These are phyloP conservation scores for Ormyrus rosae DNA, from an alignment of 2,888 invertebrate species.

Conservation along the genomic window DNA sequence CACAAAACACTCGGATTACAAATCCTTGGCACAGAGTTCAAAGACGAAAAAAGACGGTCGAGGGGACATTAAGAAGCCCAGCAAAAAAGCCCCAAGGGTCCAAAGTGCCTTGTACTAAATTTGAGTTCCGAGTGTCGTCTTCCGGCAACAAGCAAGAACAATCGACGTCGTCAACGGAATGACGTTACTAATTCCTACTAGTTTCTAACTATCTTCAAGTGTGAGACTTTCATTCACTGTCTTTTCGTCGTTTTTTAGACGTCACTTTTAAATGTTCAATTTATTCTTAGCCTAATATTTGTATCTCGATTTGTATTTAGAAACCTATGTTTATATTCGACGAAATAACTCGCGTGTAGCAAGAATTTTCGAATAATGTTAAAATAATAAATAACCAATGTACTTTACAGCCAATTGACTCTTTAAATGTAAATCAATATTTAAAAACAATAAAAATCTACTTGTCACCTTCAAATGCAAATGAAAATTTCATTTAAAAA, in stretches of 20 bases:
- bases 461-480: too few relatives aligned
- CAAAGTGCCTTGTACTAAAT: conserved; percentile 35
- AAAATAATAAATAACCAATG: too few relatives aligned
- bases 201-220: conserved; percentile 6
- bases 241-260: not conserved
- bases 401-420: too few relatives aligned
- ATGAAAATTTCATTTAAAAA: too few relatives aligned
- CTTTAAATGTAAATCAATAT: too few relatives aligned
- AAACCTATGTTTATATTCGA: too few relatives aligned
- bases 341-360: too few relatives aligned
- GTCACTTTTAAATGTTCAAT: not conserved
- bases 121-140: conserved; percentile 39
- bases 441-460: too few relatives aligned
- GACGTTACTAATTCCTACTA: conserved; percentile 39
- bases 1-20: too few relatives aligned
- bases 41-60: conserved; percentile 2
- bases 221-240: not conserved
- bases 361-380: too few relatives aligned
- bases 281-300: too few relatives aligned
- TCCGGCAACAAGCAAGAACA: conserved; percentile 45
- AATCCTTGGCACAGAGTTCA: not conserved
- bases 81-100: conserved; percentile 40
- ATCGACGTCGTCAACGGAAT: conserved; percentile 40
- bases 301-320: too few relatives aligned
- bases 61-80: conserved; percentile 22